phyloP scores from a whole-genome alignment of 2,113 vertebrate genomes.

The Sceloporus tristichus region DNA sequence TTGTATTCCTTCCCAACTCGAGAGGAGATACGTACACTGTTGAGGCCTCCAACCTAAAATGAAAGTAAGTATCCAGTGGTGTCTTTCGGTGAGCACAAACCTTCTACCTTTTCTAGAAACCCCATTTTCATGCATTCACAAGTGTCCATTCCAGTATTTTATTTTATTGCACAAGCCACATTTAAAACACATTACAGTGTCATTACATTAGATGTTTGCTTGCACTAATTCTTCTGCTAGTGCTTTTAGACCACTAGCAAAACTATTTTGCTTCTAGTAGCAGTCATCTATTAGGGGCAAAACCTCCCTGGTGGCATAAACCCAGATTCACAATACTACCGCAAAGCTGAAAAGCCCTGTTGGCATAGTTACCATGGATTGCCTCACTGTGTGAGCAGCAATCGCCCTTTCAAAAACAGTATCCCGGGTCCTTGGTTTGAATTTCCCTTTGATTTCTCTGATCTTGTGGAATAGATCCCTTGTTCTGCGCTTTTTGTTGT shows the following conservation, averaged over 20 bases:
- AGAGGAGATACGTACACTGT: slow-evolving; percentile 83
- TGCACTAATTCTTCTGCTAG: not conserved
- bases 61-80: not conserved
- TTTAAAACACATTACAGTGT: not conserved
- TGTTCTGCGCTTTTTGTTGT: too few species aligned
- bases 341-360: too few species aligned
- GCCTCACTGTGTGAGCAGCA: too few species aligned
- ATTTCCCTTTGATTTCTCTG: too few species aligned
- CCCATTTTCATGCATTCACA: not conserved
- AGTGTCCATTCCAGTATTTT: not conserved
- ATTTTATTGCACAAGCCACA: not conserved
- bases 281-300: too few species aligned
- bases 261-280: too few species aligned
- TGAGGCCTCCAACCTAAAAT: slow-evolving; percentile 89
- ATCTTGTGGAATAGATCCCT: too few species aligned
- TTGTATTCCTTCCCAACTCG: slow-evolving; percentile 82
- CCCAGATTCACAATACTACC: too few species aligned
- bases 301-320: too few species aligned
- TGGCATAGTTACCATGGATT: too few species aligned
- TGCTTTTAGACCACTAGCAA: not conserved
- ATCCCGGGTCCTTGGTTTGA: too few species aligned
- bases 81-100: not conserved
- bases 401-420: too few species aligned
- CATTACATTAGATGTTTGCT: not conserved
- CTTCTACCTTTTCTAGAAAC: not conserved